Base-by-base conservation (phyloP, 92 coral and sea anemone species). In the Epizoanthus stellaris region DNA sequence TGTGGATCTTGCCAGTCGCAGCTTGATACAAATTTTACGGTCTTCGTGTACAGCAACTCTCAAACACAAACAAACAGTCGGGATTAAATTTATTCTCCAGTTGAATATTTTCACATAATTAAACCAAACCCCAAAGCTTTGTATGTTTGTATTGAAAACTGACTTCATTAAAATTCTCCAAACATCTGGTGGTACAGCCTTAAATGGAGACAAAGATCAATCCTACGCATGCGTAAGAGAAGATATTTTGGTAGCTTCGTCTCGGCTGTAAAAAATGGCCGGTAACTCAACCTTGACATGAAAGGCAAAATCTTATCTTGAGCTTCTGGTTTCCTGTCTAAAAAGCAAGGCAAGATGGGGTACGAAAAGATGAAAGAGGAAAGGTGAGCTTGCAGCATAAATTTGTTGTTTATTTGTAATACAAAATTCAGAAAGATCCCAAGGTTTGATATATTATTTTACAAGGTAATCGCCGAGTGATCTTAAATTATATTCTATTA, bases 281-380 rank as follows among this genome's bases (percentile, higher is more conserved):
- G 83, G 83, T 79, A 79, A 63, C 57, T 63, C 25, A 63, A 11
- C 83, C 60, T 4, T 79, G 83, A 79, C 72, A 79, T 62, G 83
- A 79, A 43, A 21, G 47, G 43, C 52, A 40, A 75, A 15, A 75
- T 23, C 21, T 25, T 64, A 59, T 42, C 40, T 63, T 63, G 83
- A 79, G 83, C 73, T 79, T 79, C 59, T 63, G 60, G 83, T 79
- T 79, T 79, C 61, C 53, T 45, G 60, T 42, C 71, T 64, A 70
- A 45, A 11, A 79, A 25, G 83, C 72, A 59, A 39, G 5, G 38
- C 39, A 79, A 42, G 47, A 79, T 79, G 83, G 83, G 83, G 58
- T 79, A 79, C 83, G 83, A 79, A 70, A 79, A 79, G 53, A 79
- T 79, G 83, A 79, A 79, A 40, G 83, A 79, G 14, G 83, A 79